Evolutionary conservation across 64 coral and sea anemone species (phyloP).

Genomic region (Dendrophyllia cribrosa): DNA sequence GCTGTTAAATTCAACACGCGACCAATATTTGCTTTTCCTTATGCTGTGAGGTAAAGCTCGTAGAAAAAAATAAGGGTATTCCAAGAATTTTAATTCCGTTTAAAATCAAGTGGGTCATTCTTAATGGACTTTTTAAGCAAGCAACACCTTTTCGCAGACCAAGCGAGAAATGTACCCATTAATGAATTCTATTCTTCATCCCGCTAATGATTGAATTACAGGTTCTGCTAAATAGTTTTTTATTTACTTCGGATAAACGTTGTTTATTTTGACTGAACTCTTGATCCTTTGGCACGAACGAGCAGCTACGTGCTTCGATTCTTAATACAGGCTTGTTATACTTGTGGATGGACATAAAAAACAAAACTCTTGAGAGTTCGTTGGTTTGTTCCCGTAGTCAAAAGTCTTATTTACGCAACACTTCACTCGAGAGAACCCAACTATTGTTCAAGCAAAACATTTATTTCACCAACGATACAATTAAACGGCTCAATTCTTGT

Average conservation of each 20-base stretch:
- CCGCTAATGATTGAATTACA: constrained; percentile 37
- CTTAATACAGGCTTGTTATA: not conserved
- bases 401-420: not conserved
- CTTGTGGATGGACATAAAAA: not conserved
- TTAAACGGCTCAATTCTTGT: not conserved
- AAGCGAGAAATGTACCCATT: not conserved
- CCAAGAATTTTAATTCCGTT: not conserved
- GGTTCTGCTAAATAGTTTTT: not conserved
- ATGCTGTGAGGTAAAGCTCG: not conserved
- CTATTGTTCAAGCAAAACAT: not conserved
- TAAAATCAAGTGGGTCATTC: not conserved
- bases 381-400: not conserved
- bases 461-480: not conserved
- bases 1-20: constrained; percentile 8
- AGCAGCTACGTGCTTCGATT: not conserved
- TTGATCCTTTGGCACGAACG: constrained; percentile 4
- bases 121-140: not conserved
- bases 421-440: not conserved
- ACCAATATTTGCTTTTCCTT: not conserved
- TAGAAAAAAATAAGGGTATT: not conserved
- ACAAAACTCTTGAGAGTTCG: not conserved
- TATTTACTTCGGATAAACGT: constrained; percentile 24
- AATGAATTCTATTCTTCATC: not conserved
- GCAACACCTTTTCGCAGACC: not conserved
- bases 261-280: constrained; percentile 10